Percentiles rank a stretch among this genome's conserved stretches.
phyloP scores from a whole-genome alignment of 1,140 invertebrate genomes.

The Archivesica marissinica region DNA sequence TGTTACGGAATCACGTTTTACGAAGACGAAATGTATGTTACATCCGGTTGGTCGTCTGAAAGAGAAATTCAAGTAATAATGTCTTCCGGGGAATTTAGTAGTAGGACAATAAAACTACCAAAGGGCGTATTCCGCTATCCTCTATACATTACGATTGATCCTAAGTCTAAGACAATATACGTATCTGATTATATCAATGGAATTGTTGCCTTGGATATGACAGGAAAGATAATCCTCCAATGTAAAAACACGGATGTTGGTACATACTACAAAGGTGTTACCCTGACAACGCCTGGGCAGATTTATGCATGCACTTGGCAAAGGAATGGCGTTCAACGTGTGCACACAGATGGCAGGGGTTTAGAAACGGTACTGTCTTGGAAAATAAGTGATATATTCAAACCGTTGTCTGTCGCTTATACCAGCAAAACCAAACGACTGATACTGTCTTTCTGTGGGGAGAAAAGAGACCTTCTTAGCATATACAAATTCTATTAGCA shows the following conservation, averaged over 20 bases:
- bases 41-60: constrained; percentile 48
- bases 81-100: constrained; percentile 22
- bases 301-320: constrained; percentile 45
- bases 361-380: constrained; percentile 37
- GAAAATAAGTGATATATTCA: constrained; percentile 10
- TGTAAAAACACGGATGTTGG: constrained; percentile 23
- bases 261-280: constrained; percentile 45
- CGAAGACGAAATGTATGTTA: constrained; percentile 25
- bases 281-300: constrained; percentile 11
- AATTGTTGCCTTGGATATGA: constrained; percentile 32
- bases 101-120: constrained; percentile 20
- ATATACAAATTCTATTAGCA: constrained; percentile 44
- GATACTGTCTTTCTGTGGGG: constrained; percentile 44
- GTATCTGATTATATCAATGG: constrained; percentile 52
- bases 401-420: constrained; percentile 40
- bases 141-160: constrained; percentile 39
- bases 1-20: constrained; percentile 41
- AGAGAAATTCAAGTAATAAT: constrained; percentile 49
- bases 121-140: constrained; percentile 41
- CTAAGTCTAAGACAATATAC: constrained; percentile 8
- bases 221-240: constrained; percentile 25
- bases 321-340: constrained; percentile 1
- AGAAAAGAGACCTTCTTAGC: constrained; percentile 38
- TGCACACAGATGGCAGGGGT: constrained; percentile 6
- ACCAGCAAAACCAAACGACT: constrained; percentile 44